Conservation (phyloP, 1,140 invertebrate species). For the Popillia japonica region DNA sequence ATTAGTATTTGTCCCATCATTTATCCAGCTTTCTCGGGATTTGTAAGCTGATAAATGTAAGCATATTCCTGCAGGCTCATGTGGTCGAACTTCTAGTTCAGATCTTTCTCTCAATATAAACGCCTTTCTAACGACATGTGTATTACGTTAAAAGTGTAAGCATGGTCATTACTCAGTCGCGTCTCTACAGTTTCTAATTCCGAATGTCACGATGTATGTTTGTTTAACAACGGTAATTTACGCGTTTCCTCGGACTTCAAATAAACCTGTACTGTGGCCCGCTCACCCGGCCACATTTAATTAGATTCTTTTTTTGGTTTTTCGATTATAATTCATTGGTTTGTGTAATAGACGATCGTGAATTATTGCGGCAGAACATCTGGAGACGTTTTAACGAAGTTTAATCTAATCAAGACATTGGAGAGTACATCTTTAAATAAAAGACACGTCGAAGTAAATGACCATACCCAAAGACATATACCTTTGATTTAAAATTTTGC, state of each 20-base stretch:
- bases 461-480: background rate
- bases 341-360: background rate
- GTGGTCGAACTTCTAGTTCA: background rate
- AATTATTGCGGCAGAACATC: background rate
- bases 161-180: background rate
- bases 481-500: no score
- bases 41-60: conserved; percentile 2
- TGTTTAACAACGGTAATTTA: conserved; percentile 15
- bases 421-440: background rate
- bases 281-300: background rate
- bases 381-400: background rate
- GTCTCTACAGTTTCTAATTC: conserved; percentile 10
- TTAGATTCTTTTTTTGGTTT: background rate
- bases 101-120: conserved; percentile 15
- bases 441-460: background rate
- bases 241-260: background rate
- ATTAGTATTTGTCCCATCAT: conserved; percentile 1
- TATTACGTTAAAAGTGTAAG: conserved; percentile 19
- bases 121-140: conserved; percentile 3
- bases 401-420: background rate
- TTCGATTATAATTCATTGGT: conserved; percentile 11
- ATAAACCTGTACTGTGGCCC: background rate
- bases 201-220: conserved; percentile 9
- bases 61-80: background rate
- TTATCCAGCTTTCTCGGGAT: background rate